Evolutionary conservation across 2,888 invertebrate species (phyloP).

Genomic region (Anarsia innoxiella): DNA sequence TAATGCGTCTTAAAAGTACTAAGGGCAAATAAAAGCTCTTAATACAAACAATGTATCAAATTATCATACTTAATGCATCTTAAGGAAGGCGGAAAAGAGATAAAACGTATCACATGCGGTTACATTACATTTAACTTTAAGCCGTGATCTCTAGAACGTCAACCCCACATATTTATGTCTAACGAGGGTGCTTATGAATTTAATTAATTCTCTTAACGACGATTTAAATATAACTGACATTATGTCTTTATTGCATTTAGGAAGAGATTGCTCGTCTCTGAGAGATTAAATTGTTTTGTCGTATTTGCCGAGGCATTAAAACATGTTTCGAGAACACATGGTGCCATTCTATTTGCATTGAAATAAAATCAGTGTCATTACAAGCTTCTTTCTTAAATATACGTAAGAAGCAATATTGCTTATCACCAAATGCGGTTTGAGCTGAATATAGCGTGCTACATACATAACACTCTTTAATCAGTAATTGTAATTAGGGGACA

Average conservation of each 20-base stretch:
- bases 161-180: constrained; percentile 35
- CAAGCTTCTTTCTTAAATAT: no score
- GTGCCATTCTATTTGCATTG: no score
- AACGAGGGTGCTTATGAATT: constrained; percentile 50
- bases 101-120: constrained; percentile 35
- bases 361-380: no score
- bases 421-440: no score
- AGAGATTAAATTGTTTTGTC: background rate
- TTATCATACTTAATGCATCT: no score
- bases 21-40: no score
- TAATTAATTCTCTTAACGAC: constrained; percentile 40
- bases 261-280: background rate
- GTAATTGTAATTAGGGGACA: background rate
- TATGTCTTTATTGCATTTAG: constrained; percentile 16
- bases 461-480: background rate
- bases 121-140: constrained; percentile 48
- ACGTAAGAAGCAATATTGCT: no score
- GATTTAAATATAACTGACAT: constrained; percentile 21
- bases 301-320: background rate
- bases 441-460: no score
- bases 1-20: no score
- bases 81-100: no score
- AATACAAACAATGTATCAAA: no score
- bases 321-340: background rate
- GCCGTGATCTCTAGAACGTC: constrained; percentile 28